Evolutionary conservation across 1,140 invertebrate species (phyloP).

Genomic region (Drosophila takahashii): DNA sequence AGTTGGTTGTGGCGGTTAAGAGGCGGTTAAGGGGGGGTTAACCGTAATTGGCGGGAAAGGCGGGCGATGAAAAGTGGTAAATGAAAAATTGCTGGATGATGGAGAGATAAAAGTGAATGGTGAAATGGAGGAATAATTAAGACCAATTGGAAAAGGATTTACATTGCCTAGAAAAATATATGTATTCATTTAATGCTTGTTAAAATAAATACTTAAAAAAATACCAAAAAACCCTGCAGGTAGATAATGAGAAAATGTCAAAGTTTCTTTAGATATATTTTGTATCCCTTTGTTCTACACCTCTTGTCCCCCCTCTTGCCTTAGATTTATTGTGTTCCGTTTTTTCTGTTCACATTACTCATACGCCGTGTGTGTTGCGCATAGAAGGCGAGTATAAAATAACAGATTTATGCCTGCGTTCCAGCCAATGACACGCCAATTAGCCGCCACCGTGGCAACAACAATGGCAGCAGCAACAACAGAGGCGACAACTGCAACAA

Average conservation of each 20-base stretch:
- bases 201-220: not conserved
- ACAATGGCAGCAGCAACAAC: constrained; percentile 31
- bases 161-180: not conserved
- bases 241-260: constrained; percentile 5
- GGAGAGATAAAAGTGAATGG: constrained; percentile 44
- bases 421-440: constrained; percentile 83
- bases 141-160: not conserved
- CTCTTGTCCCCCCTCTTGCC: not conserved
- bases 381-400: constrained; percentile 71
- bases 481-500: constrained; percentile 21
- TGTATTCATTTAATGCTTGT: too few species aligned
- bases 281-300: constrained; percentile 9
- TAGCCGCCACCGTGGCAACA: constrained; percentile 60
- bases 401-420: constrained; percentile 82
- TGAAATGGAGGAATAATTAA: constrained; percentile 22
- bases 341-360: constrained; percentile 69
- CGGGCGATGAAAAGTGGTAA: constrained; percentile 40
- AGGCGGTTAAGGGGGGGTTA: not conserved
- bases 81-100: constrained; percentile 29
- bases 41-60: constrained; percentile 11
- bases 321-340: constrained; percentile 31
- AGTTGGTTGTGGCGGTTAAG: not conserved
- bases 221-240: not conserved
- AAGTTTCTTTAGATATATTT: too few species aligned
- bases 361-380: constrained; percentile 76